phyloP scores from a whole-genome alignment of 2,888 invertebrate genomes.

The Polyploca ridens region DNA sequence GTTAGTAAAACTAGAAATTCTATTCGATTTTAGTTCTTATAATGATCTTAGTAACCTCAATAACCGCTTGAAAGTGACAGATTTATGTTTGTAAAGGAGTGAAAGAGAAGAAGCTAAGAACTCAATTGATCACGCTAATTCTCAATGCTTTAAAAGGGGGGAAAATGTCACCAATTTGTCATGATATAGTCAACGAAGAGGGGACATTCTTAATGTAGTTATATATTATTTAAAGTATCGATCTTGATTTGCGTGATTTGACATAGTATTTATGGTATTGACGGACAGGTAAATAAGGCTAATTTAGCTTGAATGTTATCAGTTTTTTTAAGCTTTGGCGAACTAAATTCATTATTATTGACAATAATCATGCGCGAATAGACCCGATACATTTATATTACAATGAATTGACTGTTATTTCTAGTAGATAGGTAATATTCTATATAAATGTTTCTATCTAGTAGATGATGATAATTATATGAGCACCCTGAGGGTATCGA shows the following conservation, averaged over 20 bases:
- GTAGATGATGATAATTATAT: no score
- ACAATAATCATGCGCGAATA: no score
- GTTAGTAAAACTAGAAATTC: no score
- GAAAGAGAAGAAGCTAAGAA: slow-evolving; percentile 58
- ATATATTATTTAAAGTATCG: slow-evolving; percentile 33
- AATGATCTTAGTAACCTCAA: background rate
- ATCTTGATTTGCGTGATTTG: slow-evolving; percentile 4
- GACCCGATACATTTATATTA: no score
- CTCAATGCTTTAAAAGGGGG: slow-evolving; percentile 55
- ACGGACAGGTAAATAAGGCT: background rate
- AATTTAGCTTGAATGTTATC: no score
- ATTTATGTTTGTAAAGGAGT: slow-evolving; percentile 29
- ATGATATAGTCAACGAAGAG: slow-evolving; percentile 65
- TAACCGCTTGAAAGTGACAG: slow-evolving; percentile 17
- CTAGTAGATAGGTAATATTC: no score
- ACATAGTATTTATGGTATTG: background rate
- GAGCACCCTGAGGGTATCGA: no score
- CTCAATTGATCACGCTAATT: slow-evolving; percentile 81
- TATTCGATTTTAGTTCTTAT: no score
- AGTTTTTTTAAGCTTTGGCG: no score
- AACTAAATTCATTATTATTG: no score
- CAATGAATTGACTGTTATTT: no score
- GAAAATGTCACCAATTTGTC: slow-evolving; percentile 77
- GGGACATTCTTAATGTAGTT: slow-evolving; percentile 42
- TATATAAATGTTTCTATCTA: no score